Percentiles rank a stretch among this genome's conserved stretches.
phyloP scores from a whole-genome alignment of 2,888 invertebrate species.

The Drosophila gaucha region DNA sequence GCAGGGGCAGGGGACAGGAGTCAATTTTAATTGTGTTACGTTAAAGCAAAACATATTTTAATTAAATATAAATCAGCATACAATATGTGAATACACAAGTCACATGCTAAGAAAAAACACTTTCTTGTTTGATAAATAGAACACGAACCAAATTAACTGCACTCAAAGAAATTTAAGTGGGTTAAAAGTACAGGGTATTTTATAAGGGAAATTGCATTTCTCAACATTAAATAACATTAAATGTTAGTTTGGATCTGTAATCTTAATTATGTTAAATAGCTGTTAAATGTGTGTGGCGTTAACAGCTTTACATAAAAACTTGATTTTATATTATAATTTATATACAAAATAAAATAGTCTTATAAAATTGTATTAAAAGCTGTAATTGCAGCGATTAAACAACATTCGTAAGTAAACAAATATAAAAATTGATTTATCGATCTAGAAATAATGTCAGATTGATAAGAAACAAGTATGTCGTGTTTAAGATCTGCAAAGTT shows the following conservation, averaged over 20 bases:
- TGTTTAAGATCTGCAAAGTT: conserved; percentile 2
- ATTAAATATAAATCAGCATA: conserved; percentile 37
- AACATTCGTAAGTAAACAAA: background rate
- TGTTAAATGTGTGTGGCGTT: background rate
- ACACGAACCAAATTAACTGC: conserved; percentile 10
- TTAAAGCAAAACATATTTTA: conserved; percentile 45
- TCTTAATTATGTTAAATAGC: background rate
- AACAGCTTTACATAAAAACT: background rate
- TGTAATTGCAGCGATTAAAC: conserved; percentile 5
- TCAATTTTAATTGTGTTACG: conserved; percentile 30
- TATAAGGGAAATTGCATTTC: background rate
- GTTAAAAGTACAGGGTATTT: background rate
- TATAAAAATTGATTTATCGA: conserved; percentile 12
- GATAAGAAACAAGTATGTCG: conserved; percentile 17
- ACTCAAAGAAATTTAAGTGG: conserved; percentile 6
- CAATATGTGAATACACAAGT: conserved; percentile 27
- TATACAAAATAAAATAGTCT: too few species aligned
- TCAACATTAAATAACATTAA: background rate
- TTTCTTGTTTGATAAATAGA: conserved; percentile 20
- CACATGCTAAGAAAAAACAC: conserved; percentile 20
- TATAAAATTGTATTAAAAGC: background rate
- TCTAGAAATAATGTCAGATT: conserved; percentile 11
- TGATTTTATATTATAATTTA: background rate
- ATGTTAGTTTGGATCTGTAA: background rate
- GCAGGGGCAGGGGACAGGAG: conserved; percentile 28